Evolutionary conservation across 2,113 vertebrate species (phyloP).

Genomic region (Amblyopsis rosae): DNA sequence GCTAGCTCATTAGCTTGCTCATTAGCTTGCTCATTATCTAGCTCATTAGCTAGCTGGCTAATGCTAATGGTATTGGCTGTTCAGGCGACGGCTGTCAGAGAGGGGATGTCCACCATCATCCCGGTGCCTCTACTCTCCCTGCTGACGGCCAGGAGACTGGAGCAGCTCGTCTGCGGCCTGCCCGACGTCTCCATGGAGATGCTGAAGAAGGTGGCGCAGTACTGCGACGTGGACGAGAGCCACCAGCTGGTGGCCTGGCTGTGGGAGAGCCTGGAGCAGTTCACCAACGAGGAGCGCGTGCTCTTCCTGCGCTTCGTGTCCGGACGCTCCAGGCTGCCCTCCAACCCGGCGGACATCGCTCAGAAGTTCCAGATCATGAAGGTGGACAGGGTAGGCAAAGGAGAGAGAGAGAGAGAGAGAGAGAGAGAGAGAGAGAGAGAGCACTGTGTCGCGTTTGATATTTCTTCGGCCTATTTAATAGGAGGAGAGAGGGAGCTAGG

Average conservation of each 20-base stretch:
- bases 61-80: constrained; percentile 45
- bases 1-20: not conserved
- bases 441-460: too few relatives aligned
- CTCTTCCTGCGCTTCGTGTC: constrained; percentile 83
- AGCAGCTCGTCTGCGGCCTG: constrained; percentile 82
- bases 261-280: constrained; percentile 83
- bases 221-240: constrained; percentile 80
- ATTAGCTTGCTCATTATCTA: too few relatives aligned
- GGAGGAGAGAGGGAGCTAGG: too few relatives aligned
- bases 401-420: too few relatives aligned
- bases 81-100: constrained; percentile 79
- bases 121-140: constrained; percentile 81
- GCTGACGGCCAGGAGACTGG: constrained; percentile 80
- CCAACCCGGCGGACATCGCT: constrained; percentile 79
- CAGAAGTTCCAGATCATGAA: constrained; percentile 85
- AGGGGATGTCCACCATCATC: constrained; percentile 84
- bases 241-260: constrained; percentile 82
- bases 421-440: too few relatives aligned
- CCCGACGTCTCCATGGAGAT: constrained; percentile 82
- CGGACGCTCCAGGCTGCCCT: constrained; percentile 79
- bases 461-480: too few relatives aligned
- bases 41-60: not conserved
- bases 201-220: constrained; percentile 82
- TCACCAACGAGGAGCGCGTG: constrained; percentile 83
- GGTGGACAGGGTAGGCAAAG: constrained; percentile 77